Evolutionary conservation across 2,113 vertebrate genomes (phyloP).

Genomic region (Nothobranchius kuhntae): DNA sequence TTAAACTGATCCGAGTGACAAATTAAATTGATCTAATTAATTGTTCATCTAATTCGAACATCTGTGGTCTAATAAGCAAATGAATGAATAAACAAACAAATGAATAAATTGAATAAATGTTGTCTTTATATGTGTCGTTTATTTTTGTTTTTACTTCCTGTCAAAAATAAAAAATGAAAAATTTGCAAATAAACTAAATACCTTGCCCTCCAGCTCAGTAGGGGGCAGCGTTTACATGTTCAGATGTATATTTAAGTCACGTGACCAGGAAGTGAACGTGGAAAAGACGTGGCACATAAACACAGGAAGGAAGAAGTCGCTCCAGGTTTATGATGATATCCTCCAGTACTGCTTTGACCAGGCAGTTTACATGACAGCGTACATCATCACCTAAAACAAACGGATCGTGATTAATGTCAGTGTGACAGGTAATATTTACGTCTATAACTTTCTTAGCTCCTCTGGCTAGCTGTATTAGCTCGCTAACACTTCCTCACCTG

Average conservation of each 20-base stretch:
- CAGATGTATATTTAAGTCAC: background rate
- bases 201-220: slow-evolving; percentile 24
- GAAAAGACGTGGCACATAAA: slow-evolving; percentile 79
- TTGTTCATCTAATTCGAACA: too few relatives aligned
- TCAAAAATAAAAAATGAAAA: too few relatives aligned
- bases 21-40: too few relatives aligned
- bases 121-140: too few relatives aligned
- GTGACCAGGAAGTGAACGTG: slow-evolving; percentile 47
- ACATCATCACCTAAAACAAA: slow-evolving; percentile 15
- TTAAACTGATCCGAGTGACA: too few relatives aligned
- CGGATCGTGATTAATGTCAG: slow-evolving; percentile 42
- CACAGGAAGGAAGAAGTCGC: slow-evolving; percentile 53
- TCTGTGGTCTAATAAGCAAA: too few relatives aligned
- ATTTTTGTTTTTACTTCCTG: too few relatives aligned
- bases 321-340: slow-evolving; percentile 43
- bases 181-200: too few relatives aligned
- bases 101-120: too few relatives aligned
- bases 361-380: slow-evolving; percentile 49
- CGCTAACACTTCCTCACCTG: slow-evolving; percentile 10
- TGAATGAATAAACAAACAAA: too few relatives aligned
- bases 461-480: slow-evolving; percentile 30
- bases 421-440: slow-evolving; percentile 44
- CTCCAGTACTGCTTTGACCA: slow-evolving; percentile 1
- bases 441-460: slow-evolving; percentile 13
- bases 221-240: slow-evolving; percentile 15